These are phyloP conservation scores for Gastracanthus pulcherrimus DNA, from an alignment of 2,888 invertebrate genomes.

Conservation along the genomic window DNA sequence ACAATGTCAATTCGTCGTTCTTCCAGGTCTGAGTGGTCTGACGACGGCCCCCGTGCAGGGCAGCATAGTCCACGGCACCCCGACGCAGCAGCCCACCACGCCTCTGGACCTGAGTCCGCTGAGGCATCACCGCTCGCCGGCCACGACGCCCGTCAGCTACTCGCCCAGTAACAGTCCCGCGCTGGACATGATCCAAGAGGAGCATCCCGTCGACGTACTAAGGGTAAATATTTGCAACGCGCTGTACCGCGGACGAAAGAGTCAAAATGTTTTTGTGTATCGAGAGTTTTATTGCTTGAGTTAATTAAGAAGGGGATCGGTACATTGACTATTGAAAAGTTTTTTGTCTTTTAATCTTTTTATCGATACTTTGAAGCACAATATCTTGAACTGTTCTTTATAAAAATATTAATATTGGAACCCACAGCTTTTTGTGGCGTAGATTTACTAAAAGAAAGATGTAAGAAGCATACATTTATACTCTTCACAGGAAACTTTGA, in stretches of 20 bases:
- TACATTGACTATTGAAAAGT: too few species aligned
- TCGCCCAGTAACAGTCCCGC: conserved; percentile 80
- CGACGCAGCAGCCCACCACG: conserved; percentile 80
- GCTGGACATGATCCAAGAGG: conserved; percentile 89
- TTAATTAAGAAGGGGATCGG: too few species aligned
- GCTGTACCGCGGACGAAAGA: not conserved
- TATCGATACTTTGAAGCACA: too few species aligned
- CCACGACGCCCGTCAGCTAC: conserved; percentile 78
- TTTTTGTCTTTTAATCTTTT: too few species aligned
- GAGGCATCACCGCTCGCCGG: conserved; percentile 75
- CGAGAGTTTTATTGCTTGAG: too few species aligned
- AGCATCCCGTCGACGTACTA: conserved; percentile 79
- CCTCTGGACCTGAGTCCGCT: conserved; percentile 80
- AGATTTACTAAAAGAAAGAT: too few species aligned
- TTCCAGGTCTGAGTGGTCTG: conserved; percentile 84
- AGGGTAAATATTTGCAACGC: conserved; percentile 67
- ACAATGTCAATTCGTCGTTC: not conserved
- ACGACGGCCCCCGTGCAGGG: conserved; percentile 83
- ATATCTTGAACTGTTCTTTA: too few species aligned
- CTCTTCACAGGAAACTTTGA: too few species aligned
- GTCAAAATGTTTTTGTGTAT: too few species aligned
- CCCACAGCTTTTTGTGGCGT: too few species aligned
- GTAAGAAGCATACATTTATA: too few species aligned
- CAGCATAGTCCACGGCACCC: conserved; percentile 87
- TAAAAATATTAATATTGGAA: too few species aligned